These are phyloP conservation scores for Nothobranchius furzeri DNA, from an alignment of 2,113 vertebrate genomes.

Conservation along the genomic window DNA sequence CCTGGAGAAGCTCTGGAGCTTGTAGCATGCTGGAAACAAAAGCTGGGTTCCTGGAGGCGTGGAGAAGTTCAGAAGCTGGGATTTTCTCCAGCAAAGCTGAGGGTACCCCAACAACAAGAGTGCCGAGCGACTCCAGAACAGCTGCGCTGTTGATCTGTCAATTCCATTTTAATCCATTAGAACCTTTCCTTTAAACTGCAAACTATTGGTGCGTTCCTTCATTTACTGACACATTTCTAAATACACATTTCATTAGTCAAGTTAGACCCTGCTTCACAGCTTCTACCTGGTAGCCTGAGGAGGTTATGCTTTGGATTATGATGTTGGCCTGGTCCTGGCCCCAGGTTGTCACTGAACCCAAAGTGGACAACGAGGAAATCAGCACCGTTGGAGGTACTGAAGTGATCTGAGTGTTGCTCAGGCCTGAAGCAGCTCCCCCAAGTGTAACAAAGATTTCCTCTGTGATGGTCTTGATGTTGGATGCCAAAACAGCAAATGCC, in stretches of 20 bases:
- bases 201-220: background rate
- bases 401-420: conserved; percentile 56
- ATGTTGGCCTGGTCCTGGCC: conserved; percentile 47
- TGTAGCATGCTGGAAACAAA: conserved; percentile 62
- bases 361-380: conserved; percentile 41
- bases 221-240: background rate
- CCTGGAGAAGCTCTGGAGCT: conserved; percentile 48
- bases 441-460: conserved; percentile 25
- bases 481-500: conserved; percentile 52
- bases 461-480: conserved; percentile 56
- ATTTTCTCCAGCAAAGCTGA: conserved; percentile 25
- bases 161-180: conserved; percentile 3
- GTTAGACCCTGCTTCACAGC: background rate
- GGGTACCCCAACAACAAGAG: conserved; percentile 58
- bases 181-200: background rate
- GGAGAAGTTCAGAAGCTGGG: conserved; percentile 39
- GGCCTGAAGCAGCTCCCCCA: conserved; percentile 43
- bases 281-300: conserved; percentile 45
- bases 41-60: conserved; percentile 10
- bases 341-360: conserved; percentile 56
- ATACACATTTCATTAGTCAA: background rate
- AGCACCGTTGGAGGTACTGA: conserved; percentile 35
- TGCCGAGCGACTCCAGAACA: conserved; percentile 53
- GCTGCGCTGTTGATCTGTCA: conserved; percentile 49
- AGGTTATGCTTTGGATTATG: conserved; percentile 46